Evolutionary conservation across 2,888 invertebrate species (phyloP).

Genomic region (Pheosia gnoma): DNA sequence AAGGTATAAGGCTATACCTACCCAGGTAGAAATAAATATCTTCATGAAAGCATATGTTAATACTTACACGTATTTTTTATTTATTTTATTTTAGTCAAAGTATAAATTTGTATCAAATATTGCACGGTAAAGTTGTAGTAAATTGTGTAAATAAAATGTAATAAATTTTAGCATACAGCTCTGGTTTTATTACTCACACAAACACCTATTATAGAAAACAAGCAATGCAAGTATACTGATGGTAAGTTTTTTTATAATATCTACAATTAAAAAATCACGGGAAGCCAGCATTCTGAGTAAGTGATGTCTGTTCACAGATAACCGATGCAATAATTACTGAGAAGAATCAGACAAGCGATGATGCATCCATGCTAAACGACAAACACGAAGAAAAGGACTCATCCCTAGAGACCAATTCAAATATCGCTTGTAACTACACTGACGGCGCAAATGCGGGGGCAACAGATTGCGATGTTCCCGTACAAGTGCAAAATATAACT

Average conservation of each 20-base stretch:
- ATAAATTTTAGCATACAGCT: slow-evolving; percentile 36
- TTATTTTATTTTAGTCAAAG: slow-evolving; percentile 47
- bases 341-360: slow-evolving; percentile 30
- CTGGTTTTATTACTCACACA: slow-evolving; percentile 37
- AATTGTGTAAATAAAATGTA: slow-evolving; percentile 51
- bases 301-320: slow-evolving; percentile 53
- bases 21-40: slow-evolving; percentile 12
- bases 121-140: slow-evolving; percentile 41
- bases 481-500: neutral
- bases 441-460: slow-evolving; percentile 9
- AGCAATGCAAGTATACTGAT: slow-evolving; percentile 16
- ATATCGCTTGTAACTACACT: slow-evolving; percentile 21
- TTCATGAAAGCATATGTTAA: slow-evolving; percentile 13
- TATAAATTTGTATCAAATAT: slow-evolving; percentile 35
- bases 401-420: slow-evolving; percentile 10
- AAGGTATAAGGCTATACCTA: neutral
- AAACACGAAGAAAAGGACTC: slow-evolving; percentile 23
- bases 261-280: neutral
- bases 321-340: slow-evolving; percentile 55
- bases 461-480: neutral
- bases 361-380: slow-evolving; percentile 15
- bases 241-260: slow-evolving; percentile 21
- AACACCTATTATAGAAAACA: slow-evolving; percentile 22
- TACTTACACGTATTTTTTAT: slow-evolving; percentile 39
- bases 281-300: neutral